Conservation (phyloP, 2,888 invertebrate genomes). For the Incurvaria masculella region DNA sequence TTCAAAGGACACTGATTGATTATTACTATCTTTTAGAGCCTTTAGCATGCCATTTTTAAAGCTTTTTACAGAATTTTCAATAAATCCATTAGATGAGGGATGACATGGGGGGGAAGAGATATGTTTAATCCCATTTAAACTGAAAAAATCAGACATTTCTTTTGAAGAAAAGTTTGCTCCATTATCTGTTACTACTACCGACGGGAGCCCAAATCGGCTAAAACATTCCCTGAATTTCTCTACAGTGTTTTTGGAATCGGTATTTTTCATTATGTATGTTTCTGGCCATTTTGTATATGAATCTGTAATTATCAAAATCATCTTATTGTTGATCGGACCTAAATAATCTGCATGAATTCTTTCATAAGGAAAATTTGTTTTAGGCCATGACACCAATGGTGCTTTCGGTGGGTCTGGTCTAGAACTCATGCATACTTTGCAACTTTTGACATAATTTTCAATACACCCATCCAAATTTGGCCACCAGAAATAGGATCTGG, state of each 20-base stretch:
- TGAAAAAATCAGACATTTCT: slow-evolving; percentile 1
- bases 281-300: slow-evolving; percentile 10
- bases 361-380: background rate
- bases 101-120: slow-evolving; percentile 8
- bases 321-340: background rate
- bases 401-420: background rate
- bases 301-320: slow-evolving; percentile 7
- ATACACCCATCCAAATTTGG: slow-evolving; percentile 6
- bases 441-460: slow-evolving; percentile 7
- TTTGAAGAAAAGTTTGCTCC: slow-evolving; percentile 3
- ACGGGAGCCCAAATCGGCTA: background rate
- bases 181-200: slow-evolving; percentile 2
- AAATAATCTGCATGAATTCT: slow-evolving; percentile 7
- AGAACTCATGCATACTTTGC: background rate
- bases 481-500: slow-evolving; percentile 11
- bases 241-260: background rate
- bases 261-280: slow-evolving; percentile 7
- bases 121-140: slow-evolving; percentile 9
- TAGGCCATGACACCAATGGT: background rate
- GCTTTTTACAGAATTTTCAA: slow-evolving; percentile 7
- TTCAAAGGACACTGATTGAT: background rate
- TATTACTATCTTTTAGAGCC: background rate
- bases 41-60: background rate
- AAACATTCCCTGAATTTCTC: slow-evolving; percentile 5
- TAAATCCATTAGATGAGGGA: slow-evolving; percentile 6